Conservation (phyloP, 1,140 invertebrate genomes). For the Ips typographus region DNA sequence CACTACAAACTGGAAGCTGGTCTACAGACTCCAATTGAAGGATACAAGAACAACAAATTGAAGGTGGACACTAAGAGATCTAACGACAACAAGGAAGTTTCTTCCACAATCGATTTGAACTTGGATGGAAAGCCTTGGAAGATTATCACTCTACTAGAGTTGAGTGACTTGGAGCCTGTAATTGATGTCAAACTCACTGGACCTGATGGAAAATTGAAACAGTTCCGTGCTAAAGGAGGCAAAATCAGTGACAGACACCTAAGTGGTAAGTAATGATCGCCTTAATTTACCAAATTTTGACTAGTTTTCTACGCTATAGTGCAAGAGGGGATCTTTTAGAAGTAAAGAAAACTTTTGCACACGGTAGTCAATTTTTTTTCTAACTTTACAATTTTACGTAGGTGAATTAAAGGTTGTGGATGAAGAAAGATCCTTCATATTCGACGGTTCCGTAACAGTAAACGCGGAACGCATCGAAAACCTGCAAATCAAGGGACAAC, state of each 20-base stretch:
- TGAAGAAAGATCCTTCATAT: conserved; percentile 54
- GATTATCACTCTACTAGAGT: conserved; percentile 52
- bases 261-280: conserved; percentile 46
- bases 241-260: conserved; percentile 59
- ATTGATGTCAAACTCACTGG: conserved; percentile 48
- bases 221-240: conserved; percentile 58
- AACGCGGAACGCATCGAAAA: conserved; percentile 65
- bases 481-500: conserved; percentile 61
- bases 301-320: background rate
- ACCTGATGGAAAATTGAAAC: conserved; percentile 55
- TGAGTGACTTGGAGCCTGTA: conserved; percentile 33
- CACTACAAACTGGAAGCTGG: conserved; percentile 52
- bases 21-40: conserved; percentile 56
- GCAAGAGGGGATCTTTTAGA: background rate
- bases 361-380: background rate
- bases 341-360: background rate
- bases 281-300: background rate
- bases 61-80: conserved; percentile 56
- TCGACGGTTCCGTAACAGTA: conserved; percentile 57
- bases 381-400: conserved; percentile 11
- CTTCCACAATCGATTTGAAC: conserved; percentile 50
- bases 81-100: conserved; percentile 53
- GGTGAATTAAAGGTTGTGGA: conserved; percentile 56
- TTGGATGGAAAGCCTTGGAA: conserved; percentile 58
- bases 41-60: conserved; percentile 59